phyloP scores from a whole-genome alignment of 2,797 vertebrate species.

The Coendou prehensilis region DNA sequence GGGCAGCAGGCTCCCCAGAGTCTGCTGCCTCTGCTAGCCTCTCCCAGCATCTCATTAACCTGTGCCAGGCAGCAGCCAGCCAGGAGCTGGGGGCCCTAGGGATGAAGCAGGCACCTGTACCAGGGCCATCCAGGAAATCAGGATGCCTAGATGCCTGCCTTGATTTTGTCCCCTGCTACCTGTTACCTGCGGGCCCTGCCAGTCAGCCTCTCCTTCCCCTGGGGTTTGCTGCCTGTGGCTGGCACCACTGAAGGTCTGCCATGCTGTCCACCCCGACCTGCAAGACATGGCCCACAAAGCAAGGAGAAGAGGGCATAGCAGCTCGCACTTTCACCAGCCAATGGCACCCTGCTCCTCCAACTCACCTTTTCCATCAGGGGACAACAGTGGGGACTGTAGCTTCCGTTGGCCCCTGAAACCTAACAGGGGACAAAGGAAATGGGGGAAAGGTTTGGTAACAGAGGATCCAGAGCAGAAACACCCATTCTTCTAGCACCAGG shows the following conservation, averaged over 20 bases:
- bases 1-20: conserved; percentile 44
- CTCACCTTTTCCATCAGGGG: conserved; percentile 90
- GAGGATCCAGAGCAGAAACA: background rate
- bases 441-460: background rate
- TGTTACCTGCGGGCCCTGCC: conserved; percentile 96
- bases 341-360: background rate
- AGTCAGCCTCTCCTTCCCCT: conserved; percentile 97
- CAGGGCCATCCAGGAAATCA: background rate
- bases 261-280: conserved; percentile 89
- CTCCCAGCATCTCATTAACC: conserved; percentile 76
- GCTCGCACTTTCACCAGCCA: background rate
- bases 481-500: background rate
- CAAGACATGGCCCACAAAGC: conserved; percentile 77
- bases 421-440: conserved; percentile 37
- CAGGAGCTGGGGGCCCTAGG: conserved; percentile 35
- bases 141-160: background rate
- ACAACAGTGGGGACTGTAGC: conserved; percentile 85
- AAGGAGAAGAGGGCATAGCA: background rate
- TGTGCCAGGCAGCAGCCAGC: conserved; percentile 38
- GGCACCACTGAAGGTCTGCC: conserved; percentile 89
- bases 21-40: conserved; percentile 36
- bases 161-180: background rate
- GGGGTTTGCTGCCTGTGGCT: conserved; percentile 94
- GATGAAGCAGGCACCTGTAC: background rate
- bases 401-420: conserved; percentile 81